Percentiles rank a stretch among this genome's conserved stretches.
These are phyloP conservation scores for Agrochola circellaris DNA, from an alignment of 2,888 invertebrate species.

Conservation along the genomic window DNA sequence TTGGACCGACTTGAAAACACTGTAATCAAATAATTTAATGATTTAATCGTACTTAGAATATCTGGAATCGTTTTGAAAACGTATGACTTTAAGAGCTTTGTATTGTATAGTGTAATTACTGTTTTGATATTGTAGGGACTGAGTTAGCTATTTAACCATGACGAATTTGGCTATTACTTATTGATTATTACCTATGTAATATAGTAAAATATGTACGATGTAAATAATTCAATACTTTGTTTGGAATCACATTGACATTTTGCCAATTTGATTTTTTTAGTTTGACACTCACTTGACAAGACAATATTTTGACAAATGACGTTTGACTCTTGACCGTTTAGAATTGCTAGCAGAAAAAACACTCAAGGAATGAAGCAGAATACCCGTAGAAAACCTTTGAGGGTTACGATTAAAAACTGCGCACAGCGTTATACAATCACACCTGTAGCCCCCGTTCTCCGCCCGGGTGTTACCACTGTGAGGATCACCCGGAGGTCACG, in stretches of 20 bases:
- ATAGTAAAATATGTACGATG: not conserved
- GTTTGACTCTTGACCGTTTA: not conserved
- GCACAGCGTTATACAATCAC: not conserved
- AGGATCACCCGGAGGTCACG: too few species aligned
- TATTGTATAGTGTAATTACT: not conserved
- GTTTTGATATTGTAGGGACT: not conserved
- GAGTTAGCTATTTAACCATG: not conserved
- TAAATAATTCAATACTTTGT: slow-evolving; percentile 19
- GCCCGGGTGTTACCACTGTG: too few species aligned
- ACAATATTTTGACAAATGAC: slow-evolving; percentile 1
- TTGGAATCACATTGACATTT: not conserved
- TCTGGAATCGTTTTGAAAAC: not conserved
- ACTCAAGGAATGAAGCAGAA: not conserved
- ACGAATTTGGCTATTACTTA: not conserved
- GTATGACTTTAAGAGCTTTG: not conserved
- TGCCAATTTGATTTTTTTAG: not conserved
- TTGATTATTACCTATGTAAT: slow-evolving; percentile 6
- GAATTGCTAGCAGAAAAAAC: slow-evolving; percentile 15
- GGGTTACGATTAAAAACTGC: not conserved
- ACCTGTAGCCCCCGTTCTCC: not conserved
- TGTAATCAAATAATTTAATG: slow-evolving; percentile 25
- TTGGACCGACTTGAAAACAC: slow-evolving; percentile 26
- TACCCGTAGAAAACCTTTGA: not conserved
- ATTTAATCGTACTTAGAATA: too few species aligned
- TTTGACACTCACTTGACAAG: slow-evolving; percentile 22